Conservation (phyloP, 1,140 invertebrate genomes). For the Alviniconcha marisindica region DNA sequence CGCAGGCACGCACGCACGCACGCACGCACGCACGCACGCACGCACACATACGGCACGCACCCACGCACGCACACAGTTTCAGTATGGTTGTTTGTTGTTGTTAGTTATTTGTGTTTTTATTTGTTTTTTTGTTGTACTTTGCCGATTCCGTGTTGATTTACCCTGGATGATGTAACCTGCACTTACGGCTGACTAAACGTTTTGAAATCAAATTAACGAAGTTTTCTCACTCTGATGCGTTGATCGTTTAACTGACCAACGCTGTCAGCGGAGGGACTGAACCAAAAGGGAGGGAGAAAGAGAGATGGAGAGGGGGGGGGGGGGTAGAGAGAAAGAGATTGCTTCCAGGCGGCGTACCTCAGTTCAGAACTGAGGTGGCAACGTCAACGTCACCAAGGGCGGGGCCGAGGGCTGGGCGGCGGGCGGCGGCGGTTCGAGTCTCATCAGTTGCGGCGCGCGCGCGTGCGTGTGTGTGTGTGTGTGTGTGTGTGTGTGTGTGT, state of each 20-base stretch:
- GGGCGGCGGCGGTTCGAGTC: too few species aligned
- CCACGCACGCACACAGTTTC: too few species aligned
- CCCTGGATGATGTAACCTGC: too few species aligned
- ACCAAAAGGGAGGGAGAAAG: neutral
- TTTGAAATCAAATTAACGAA: neutral
- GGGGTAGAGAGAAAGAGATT: neutral
- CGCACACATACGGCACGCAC: neutral
- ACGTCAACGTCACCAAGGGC: too few species aligned
- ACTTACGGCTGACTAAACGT: neutral
- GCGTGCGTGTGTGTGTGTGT: neutral
- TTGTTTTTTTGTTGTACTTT: neutral
- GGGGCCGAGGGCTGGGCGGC: too few species aligned
- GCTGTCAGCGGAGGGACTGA: too few species aligned
- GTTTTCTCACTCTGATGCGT: neutral
- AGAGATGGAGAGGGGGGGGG: neutral
- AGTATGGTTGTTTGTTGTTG: too few species aligned
- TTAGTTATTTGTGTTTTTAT: neutral
- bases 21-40: neutral
- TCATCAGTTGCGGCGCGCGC: too few species aligned
- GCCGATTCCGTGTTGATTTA: too few species aligned
- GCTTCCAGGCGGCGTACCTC: too few species aligned
- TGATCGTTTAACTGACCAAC: neutral
- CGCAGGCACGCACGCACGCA: neutral
- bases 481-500: slow-evolving; percentile 10
- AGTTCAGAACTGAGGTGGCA: too few species aligned